These are phyloP conservation scores for Simalia tracyae DNA, from an alignment of 2,797 vertebrate genomes.

Conservation along the genomic window DNA sequence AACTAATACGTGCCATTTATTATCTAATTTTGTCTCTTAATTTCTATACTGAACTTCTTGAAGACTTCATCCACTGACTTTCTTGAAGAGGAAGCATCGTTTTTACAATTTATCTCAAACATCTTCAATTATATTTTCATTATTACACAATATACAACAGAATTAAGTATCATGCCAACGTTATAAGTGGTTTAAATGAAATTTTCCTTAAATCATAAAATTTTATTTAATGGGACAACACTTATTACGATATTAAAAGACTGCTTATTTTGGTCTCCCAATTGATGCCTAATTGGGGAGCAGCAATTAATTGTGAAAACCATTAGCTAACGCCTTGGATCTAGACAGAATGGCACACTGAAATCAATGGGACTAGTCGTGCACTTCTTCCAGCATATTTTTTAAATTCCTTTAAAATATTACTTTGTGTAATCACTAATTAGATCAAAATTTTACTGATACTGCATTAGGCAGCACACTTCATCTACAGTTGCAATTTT, in stretches of 20 bases:
- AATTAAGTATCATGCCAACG: constrained; percentile 27
- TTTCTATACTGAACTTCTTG: constrained; percentile 28
- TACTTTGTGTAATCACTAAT: neutral
- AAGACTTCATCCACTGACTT: constrained; percentile 26
- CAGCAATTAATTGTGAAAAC: constrained; percentile 30
- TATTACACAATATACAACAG: constrained; percentile 29
- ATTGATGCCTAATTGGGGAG: constrained; percentile 29
- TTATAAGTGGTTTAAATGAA: constrained; percentile 8
- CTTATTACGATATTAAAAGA: neutral
- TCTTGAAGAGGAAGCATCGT: constrained; percentile 42
- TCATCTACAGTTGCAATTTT: constrained; percentile 40
- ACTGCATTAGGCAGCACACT: constrained; percentile 4
- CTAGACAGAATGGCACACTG: neutral
- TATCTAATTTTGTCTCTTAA: constrained; percentile 20
- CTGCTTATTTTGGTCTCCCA: constrained; percentile 32
- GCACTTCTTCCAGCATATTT: neutral
- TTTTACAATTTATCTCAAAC: constrained; percentile 41
- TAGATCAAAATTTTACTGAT: constrained; percentile 12
- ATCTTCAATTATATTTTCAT: constrained; percentile 37
- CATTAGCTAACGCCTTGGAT: constrained; percentile 1
- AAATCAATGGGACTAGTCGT: neutral
- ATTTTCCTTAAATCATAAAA: constrained; percentile 4
- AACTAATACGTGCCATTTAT: constrained; percentile 53
- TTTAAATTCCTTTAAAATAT: neutral
- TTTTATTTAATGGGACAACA: neutral